These are phyloP conservation scores for Physocephala rufipes DNA, from an alignment of 2,888 invertebrate genomes.

Conservation along the genomic window DNA sequence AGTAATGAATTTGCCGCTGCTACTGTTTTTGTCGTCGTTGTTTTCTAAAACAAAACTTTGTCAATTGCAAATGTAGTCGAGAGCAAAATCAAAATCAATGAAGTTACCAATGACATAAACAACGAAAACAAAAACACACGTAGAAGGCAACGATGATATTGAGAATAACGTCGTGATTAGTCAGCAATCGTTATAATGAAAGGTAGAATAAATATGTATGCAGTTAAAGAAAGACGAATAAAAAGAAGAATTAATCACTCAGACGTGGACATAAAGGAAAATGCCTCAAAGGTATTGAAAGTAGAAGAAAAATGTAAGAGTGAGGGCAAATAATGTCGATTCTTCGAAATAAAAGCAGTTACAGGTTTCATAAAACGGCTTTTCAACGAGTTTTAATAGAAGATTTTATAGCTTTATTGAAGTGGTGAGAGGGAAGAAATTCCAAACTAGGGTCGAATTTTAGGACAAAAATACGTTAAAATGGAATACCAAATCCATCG, in stretches of 20 bases:
- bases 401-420: no score
- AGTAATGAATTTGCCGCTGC: conserved; percentile 13
- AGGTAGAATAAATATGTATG: conserved; percentile 4
- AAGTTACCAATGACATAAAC: background rate
- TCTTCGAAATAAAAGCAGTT: no score
- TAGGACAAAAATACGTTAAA: no score
- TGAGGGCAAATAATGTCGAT: no score
- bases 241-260: background rate
- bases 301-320: background rate
- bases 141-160: no score
- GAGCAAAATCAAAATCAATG: background rate
- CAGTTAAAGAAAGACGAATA: background rate
- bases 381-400: no score
- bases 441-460: no score
- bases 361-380: no score
- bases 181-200: conserved; percentile 19
- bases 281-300: no score
- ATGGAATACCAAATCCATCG: no score
- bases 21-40: conserved; percentile 25
- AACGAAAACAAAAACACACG: background rate
- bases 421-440: no score
- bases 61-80: conserved; percentile 15
- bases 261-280: background rate
- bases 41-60: background rate
- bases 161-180: background rate